A percentile compares a stretch with the other conserved stretches of the same genome.
phyloP scores from a whole-genome alignment of 2,888 invertebrate genomes.

The Hirtodrosophila cameraria region DNA sequence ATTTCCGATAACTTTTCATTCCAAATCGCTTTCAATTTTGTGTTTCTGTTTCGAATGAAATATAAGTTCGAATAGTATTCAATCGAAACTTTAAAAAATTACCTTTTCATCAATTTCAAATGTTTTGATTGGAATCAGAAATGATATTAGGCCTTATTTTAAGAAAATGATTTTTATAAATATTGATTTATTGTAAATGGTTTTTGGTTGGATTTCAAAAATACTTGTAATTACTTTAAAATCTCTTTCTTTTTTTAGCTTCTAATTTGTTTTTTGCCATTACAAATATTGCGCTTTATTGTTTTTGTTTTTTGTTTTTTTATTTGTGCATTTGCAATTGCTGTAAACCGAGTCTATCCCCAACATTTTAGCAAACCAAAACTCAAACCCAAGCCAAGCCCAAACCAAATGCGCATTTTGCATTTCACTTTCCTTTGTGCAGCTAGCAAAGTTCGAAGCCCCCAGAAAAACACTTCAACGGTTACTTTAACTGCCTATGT shows the following conservation, averaged over 20 bases:
- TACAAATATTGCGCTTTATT: background rate
- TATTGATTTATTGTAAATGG: background rate
- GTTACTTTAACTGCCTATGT: conserved; percentile 58
- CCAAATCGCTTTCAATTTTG: too few relatives aligned
- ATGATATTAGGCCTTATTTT: background rate
- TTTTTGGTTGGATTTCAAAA: background rate
- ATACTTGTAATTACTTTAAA: background rate
- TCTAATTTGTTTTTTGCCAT: conserved; percentile 15
- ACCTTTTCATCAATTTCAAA: too few relatives aligned
- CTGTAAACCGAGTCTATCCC: conserved; percentile 12
- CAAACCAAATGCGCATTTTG: conserved; percentile 11
- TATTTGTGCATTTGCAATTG: conserved; percentile 33
- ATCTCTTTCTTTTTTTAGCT: conserved; percentile 6
- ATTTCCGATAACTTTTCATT: too few relatives aligned
- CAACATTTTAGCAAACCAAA: too few relatives aligned
- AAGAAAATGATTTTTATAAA: background rate
- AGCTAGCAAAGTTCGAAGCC: conserved; percentile 66
- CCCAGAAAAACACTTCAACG: conserved; percentile 44
- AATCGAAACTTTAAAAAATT: too few relatives aligned
- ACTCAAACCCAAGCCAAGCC: too few relatives aligned
- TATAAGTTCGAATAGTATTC: too few relatives aligned
- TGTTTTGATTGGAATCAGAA: background rate
- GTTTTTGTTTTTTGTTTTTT: background rate
- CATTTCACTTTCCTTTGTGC: conserved; percentile 77
- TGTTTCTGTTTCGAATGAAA: too few relatives aligned